Base-by-base conservation (phyloP, 2,888 invertebrate genomes). In the Noctua comes region DNA sequence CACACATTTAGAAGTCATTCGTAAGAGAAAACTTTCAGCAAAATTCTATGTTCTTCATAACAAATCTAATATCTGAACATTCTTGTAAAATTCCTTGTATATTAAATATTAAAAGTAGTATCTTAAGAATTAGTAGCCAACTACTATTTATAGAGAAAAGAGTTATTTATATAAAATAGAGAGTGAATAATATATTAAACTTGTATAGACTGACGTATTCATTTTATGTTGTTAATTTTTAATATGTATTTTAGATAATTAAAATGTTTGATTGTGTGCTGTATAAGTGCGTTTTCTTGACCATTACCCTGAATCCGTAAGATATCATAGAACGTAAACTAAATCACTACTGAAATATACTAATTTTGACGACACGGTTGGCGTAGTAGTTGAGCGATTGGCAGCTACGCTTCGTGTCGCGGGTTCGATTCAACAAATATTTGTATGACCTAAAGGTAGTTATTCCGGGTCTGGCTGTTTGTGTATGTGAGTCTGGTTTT, bases 151-250 rank as follows among this genome's bases (percentile, higher is more conserved):
- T 88, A 89, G 76, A 87, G 57, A 85, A 86, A 80, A 89, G 88
- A 88, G 76, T 89, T 88, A 90, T 89, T 89, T 90, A 90, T 90
- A 90, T 88, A 80, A 90, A 88, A 90, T 91, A 90, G 88, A 91
- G 83, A 91, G 89, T 88, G 89, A 91, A 87, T 90, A 89, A 89
- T 89, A 90, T 89, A 89, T 90, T 87, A 89, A 90, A 90, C 88
- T 86, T 91, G 90, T 90, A 90, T 92, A 92, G 92, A 92, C 92
- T 92, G 92, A 92, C 90, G 86, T 91, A 91, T 92, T 86, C 91
- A 90, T 87, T 86, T 85, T 88, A 89, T 91, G 87, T 88, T 88
- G 88, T 91, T 89, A 88, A 85, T 89, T 89, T 90, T 87, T 87
- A 87, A 87, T 84, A 88, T 91, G 87, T 91, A 90, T 89, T 91